These are phyloP conservation scores for Nyctereutes procyonoides DNA, from an alignment of 2,113 vertebrate species.

Conservation along the genomic window DNA sequence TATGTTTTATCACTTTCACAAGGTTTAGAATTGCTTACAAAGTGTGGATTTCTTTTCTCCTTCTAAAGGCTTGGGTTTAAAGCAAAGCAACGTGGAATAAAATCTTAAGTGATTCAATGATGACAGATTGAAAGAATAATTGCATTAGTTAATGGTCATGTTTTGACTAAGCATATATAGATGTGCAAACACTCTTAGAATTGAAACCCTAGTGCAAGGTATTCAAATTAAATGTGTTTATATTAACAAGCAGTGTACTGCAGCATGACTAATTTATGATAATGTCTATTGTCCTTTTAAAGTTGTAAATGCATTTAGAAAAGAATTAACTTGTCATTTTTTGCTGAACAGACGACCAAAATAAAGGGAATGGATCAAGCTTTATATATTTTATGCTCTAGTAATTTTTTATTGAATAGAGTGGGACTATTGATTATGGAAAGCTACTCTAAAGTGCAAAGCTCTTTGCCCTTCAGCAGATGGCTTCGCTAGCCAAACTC, in stretches of 20 bases:
- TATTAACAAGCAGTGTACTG: constrained; percentile 79
- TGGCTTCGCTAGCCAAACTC: constrained; percentile 67
- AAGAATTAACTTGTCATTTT: constrained; percentile 78
- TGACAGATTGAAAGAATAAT: constrained; percentile 83
- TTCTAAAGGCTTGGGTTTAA: constrained; percentile 66
- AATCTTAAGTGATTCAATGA: constrained; percentile 68
- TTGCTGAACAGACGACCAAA: constrained; percentile 77
- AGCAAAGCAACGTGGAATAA: constrained; percentile 74
- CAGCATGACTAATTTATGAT: constrained; percentile 78
- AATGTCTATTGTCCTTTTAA: constrained; percentile 75
- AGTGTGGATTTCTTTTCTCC: background rate
- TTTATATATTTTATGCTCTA: constrained; percentile 74
- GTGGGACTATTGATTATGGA: constrained; percentile 84
- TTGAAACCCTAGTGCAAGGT: constrained; percentile 72
- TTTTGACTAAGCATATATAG: constrained; percentile 79
- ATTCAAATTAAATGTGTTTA: constrained; percentile 80
- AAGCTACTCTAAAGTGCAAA: constrained; percentile 80
- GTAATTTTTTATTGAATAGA: constrained; percentile 83
- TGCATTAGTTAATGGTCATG: constrained; percentile 80
- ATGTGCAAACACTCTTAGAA: constrained; percentile 77
- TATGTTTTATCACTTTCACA: constrained; percentile 65
- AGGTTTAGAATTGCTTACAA: constrained; percentile 73
- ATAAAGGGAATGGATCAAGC: constrained; percentile 76
- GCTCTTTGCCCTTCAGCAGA: constrained; percentile 74
- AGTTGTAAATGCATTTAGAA: constrained; percentile 75